These are phyloP conservation scores for Gambusia yucatana DNA, from an alignment of 2,797 vertebrate species.

Conservation along the genomic window DNA sequence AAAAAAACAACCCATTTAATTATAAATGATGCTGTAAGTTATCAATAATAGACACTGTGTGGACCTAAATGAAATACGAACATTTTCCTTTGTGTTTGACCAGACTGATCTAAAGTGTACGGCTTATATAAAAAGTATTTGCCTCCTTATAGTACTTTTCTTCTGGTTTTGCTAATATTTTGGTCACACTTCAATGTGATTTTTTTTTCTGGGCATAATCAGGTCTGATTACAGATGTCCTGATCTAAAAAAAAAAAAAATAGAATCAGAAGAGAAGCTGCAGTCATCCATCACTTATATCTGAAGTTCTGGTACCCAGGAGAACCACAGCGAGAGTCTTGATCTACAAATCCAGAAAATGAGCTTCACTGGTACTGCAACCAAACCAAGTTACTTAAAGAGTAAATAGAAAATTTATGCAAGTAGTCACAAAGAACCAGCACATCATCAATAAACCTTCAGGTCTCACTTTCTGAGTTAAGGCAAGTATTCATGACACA, in stretches of 20 bases:
- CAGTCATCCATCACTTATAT: neutral
- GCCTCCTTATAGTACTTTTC: neutral
- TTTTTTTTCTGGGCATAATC: neutral
- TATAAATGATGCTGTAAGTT: neutral
- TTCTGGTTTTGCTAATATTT: neutral
- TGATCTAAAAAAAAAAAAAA: neutral
- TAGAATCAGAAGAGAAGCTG: neutral
- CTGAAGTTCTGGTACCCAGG: neutral
- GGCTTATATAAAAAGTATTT: neutral
- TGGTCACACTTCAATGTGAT: too few relatives aligned
- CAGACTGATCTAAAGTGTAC: neutral
- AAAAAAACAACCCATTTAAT: neutral
- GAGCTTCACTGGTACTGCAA: neutral
- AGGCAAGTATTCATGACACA: neutral
- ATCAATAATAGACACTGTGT: neutral
- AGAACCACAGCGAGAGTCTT: neutral
- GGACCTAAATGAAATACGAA: neutral
- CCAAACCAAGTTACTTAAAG: neutral
- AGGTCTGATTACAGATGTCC: neutral
- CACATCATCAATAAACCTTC: neutral
- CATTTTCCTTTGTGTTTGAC: neutral
- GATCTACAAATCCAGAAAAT: neutral
- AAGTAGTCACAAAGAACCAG: neutral
- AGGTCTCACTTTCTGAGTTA: neutral
- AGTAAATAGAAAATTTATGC: neutral